Conservation (phyloP, 2,888 invertebrate species). For the Eupeodes luniger region DNA sequence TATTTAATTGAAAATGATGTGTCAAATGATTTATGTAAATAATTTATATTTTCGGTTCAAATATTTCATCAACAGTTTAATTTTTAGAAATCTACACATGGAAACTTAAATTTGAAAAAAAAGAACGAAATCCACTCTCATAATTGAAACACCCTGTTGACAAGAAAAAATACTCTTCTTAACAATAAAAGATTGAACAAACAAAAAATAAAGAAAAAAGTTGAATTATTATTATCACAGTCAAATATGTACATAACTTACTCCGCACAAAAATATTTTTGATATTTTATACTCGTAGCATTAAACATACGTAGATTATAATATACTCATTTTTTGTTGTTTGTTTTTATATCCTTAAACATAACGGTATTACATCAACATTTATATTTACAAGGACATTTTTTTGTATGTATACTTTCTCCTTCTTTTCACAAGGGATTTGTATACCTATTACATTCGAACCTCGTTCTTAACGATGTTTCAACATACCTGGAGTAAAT, state of each 20-base stretch:
- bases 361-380: slow-evolving; percentile 28
- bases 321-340: slow-evolving; percentile 7
- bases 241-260: slow-evolving; percentile 72
- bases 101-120: not conserved
- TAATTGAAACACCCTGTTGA: slow-evolving; percentile 6
- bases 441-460: not conserved
- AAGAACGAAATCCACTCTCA: not conserved
- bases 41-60: too few species aligned
- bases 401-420: too few species aligned
- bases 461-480: slow-evolving; percentile 80
- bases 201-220: slow-evolving; percentile 26
- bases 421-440: not conserved
- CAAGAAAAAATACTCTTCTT: slow-evolving; percentile 27
- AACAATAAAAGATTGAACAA: slow-evolving; percentile 33
- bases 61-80: too few species aligned
- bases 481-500: slow-evolving; percentile 84
- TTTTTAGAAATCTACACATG: not conserved
- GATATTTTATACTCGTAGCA: slow-evolving; percentile 23
- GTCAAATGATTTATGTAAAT: too few species aligned
- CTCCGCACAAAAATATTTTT: slow-evolving; percentile 51
- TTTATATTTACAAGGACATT: slow-evolving; percentile 62
- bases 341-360: slow-evolving; percentile 50
- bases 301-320: slow-evolving; percentile 54
- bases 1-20: too few species aligned
- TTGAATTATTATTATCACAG: slow-evolving; percentile 66